A percentile compares a stretch with the other conserved stretches of the same genome.
Conservation (phyloP, 2,888 invertebrate species). For the Hemicrepidius hirtus region DNA sequence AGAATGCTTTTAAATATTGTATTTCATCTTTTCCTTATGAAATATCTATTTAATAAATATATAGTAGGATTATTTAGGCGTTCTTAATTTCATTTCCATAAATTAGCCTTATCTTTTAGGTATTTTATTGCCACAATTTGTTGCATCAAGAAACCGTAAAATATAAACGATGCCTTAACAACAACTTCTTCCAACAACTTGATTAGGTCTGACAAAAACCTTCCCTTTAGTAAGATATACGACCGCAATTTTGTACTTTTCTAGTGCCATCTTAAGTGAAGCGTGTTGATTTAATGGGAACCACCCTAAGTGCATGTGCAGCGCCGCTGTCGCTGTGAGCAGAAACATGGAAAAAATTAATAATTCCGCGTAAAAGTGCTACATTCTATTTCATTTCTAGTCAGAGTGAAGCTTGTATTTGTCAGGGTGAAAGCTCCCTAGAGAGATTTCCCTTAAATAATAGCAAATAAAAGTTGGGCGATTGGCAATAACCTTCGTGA, state of each 20-base stretch:
- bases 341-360: conserved; percentile 8
- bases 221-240: conserved; percentile 34
- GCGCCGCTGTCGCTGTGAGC: not conserved
- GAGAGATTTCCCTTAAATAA: conserved; percentile 42
- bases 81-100: too few species aligned
- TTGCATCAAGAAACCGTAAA: not conserved
- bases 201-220: conserved; percentile 26
- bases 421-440: conserved; percentile 28
- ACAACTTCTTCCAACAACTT: conserved; percentile 31
- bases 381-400: conserved; percentile 16
- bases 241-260: conserved; percentile 38
- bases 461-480: conserved; percentile 43
- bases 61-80: too few species aligned
- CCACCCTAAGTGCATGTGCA: conserved; percentile 31
- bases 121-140: not conserved
- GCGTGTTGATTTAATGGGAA: conserved; percentile 37
- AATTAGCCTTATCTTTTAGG: too few species aligned
- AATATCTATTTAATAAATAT: too few species aligned
- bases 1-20: too few species aligned
- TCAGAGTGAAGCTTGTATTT: conserved; percentile 15
- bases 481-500: conserved; percentile 44
- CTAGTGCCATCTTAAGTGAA: conserved; percentile 38
- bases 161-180: conserved; percentile 6
- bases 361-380: conserved; percentile 18
- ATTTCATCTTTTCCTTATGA: too few species aligned